Evolutionary conservation across 2,888 invertebrate genomes (phyloP), one percentile per base, ranked within the genome.

Genomic region (Caenorhabditis sp.): DNA sequence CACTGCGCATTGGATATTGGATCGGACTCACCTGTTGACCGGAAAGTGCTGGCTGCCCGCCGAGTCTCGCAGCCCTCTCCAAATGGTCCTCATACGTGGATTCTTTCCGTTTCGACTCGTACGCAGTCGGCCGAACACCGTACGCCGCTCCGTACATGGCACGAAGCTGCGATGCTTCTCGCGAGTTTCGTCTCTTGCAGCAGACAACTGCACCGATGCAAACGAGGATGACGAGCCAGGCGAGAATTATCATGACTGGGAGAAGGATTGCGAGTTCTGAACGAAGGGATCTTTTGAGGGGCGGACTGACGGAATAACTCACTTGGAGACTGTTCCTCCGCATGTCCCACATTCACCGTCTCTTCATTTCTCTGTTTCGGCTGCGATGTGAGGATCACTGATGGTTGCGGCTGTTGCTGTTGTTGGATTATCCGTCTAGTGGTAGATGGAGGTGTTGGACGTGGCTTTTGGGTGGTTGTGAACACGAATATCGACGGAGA

Each of bases 21-120:
- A 32, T 6, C 15, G 55, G 32, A 32, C 32, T 56, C 22, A 80
- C 83, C 76, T 80, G 76, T 50, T 76, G 72, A 40, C 83, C 82
- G 13, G 83, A 76, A 62, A 86, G 68, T n/a, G 65, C 67, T 6
- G 77, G 55, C 56, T 88, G 86, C 8, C 85, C 83, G 44, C 86
- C 87, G 32, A 90, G 76, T 53, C 90, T 70, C 0, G 89, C 89
- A 0, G 91, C 90, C 56, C 91, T 87, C 53, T 92, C 91, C 50
- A 91, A 78, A 72, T 91, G 91, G 58, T 91, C 91, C 68, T 91
- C 91, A 74, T 90, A 91, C 62, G 87, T 85, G 5, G 83, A 83
- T 55, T 89, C 87, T 40, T 83, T 69, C 18, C 84, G 64, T 24
- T 86, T 84, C n/a, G 81, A 79, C n/a, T 82, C 86, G 37, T 85